phyloP scores from a whole-genome alignment of 1,140 invertebrate species.

The Megalonaias nervosa region DNA sequence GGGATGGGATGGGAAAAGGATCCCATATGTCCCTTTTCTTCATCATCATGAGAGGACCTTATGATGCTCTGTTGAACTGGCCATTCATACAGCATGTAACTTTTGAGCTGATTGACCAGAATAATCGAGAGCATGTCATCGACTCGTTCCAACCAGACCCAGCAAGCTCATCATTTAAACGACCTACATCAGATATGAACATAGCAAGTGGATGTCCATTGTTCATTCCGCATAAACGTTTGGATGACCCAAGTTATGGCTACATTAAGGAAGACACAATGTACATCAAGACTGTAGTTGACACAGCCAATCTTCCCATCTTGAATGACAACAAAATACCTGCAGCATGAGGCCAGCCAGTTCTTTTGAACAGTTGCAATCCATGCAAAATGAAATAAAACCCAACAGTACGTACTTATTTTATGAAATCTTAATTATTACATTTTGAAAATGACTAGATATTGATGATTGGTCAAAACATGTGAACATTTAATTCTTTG shows the following conservation, averaged over 20 bases:
- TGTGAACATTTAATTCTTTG: too few species aligned
- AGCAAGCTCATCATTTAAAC: constrained; percentile 61
- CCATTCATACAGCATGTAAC: constrained; percentile 68
- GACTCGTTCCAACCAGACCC: constrained; percentile 68
- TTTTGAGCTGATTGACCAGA: constrained; percentile 65
- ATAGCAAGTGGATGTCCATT: constrained; percentile 69
- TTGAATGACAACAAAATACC: too few species aligned
- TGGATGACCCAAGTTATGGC: constrained; percentile 52
- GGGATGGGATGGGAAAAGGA: constrained; percentile 74
- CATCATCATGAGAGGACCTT: constrained; percentile 67
- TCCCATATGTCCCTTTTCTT: constrained; percentile 69
- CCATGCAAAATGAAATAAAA: too few species aligned
- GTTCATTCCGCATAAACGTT: constrained; percentile 58
- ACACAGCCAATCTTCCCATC: constrained; percentile 24
- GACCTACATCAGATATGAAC: constrained; percentile 69
- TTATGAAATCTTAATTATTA: too few species aligned
- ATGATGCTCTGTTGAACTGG: constrained; percentile 66
- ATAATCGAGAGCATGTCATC: constrained; percentile 56
- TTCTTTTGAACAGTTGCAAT: too few species aligned
- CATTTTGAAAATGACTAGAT: too few species aligned
- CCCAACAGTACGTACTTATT: too few species aligned
- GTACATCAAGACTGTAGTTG: constrained; percentile 67
- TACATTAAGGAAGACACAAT: constrained; percentile 68
- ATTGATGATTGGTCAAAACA: too few species aligned
- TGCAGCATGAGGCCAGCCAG: too few species aligned